These are phyloP conservation scores for Scaptomyza flava DNA, from an alignment of 2,888 invertebrate species.

Conservation along the genomic window DNA sequence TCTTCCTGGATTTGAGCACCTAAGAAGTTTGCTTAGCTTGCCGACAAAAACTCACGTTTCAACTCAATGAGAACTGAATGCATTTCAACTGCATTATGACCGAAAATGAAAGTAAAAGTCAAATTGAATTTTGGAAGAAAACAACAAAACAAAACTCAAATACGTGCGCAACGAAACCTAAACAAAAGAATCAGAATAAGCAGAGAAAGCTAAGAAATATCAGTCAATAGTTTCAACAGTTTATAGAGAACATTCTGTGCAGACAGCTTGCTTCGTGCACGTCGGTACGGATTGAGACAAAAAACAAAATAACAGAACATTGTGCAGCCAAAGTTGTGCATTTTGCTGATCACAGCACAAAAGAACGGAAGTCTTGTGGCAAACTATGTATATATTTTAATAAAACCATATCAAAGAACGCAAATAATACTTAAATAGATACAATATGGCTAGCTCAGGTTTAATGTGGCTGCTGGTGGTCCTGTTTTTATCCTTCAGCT, in stretches of 20 bases:
- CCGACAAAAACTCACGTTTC: conserved; percentile 63
- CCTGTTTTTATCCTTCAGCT: conserved; percentile 4
- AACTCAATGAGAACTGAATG: conserved; percentile 50
- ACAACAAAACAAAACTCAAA: conserved; percentile 46
- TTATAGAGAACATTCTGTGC: conserved; percentile 44
- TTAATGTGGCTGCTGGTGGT: conserved; percentile 38
- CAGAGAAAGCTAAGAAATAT: conserved; percentile 63
- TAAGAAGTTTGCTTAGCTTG: conserved; percentile 4
- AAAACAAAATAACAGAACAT: neutral
- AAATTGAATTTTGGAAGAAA: conserved; percentile 36
- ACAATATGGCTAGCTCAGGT: conserved; percentile 19
- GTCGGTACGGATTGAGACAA: conserved; percentile 7
- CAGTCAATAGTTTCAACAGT: conserved; percentile 43
- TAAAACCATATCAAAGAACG: neutral
- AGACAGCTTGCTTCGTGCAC: conserved; percentile 32
- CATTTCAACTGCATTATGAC: conserved; percentile 19
- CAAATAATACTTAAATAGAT: neutral
- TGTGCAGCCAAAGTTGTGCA: neutral
- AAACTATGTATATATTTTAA: conserved; percentile 13
- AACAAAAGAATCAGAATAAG: conserved; percentile 20
- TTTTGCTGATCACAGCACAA: neutral
- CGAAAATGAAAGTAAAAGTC: conserved; percentile 31
- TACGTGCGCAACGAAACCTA: conserved; percentile 59
- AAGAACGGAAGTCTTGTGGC: neutral
- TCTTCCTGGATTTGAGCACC: conserved; percentile 53